A percentile compares a stretch with the other conserved stretches of the same genome.
Evolutionary conservation across 2,888 invertebrate genomes (phyloP).

Genomic region (Prosopocoilus inquinatus): DNA sequence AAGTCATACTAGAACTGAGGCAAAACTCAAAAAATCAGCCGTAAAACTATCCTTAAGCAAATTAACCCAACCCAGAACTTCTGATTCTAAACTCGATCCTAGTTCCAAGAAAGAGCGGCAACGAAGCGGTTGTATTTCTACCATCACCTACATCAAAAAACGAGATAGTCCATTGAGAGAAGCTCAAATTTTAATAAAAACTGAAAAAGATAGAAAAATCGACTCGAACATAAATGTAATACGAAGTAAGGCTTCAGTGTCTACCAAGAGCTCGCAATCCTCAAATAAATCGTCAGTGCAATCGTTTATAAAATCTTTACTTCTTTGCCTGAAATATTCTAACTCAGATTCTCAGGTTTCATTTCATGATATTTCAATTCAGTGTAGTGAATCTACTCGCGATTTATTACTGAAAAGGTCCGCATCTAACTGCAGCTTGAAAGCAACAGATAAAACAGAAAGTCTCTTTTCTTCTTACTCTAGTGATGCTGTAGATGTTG

Average conservation of each 20-base stretch:
- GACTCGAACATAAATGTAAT: not conserved
- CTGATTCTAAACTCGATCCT: not conserved
- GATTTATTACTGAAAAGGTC: not conserved
- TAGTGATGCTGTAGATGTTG: not conserved
- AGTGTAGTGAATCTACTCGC: not conserved
- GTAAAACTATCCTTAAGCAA: too few relatives aligned
- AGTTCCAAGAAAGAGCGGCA: not conserved
- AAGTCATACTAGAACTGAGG: too few relatives aligned
- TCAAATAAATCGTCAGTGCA: constrained; percentile 7
- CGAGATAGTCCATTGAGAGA: not conserved
- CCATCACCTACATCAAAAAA: not conserved
- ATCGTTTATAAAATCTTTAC: constrained; percentile 12
- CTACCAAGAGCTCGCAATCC: constrained; percentile 4
- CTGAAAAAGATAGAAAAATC: not conserved
- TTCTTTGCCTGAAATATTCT: constrained; percentile 9
- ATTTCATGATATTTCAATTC: not conserved
- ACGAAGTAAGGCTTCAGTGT: not conserved
- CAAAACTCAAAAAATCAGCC: too few relatives aligned
- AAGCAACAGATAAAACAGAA: not conserved
- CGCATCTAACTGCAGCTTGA: not conserved
- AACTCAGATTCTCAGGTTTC: not conserved
- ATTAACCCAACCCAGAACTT: too few relatives aligned
- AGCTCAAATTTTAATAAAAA: not conserved
- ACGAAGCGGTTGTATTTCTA: not conserved
- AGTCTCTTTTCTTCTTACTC: not conserved